These are phyloP conservation scores for Ondatra zibethicus DNA, from an alignment of 2,113 vertebrate species.

Conservation along the genomic window DNA sequence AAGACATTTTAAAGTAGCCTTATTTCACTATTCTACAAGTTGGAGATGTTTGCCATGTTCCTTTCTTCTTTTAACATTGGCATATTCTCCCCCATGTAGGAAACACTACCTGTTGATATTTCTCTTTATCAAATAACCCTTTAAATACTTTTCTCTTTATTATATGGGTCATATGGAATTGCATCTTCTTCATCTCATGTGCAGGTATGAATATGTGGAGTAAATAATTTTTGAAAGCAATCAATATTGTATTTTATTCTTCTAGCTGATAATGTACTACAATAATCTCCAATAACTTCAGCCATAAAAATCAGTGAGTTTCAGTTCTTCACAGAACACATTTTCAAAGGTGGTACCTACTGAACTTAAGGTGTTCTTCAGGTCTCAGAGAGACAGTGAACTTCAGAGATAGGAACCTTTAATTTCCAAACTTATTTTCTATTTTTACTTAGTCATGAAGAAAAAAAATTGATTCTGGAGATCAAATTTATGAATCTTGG, in stretches of 20 bases:
- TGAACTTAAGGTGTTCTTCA: not conserved
- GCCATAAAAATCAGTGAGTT: not conserved
- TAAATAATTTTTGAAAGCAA: conserved; percentile 1
- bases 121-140: not conserved
- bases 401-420: not conserved
- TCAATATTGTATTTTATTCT: not conserved
- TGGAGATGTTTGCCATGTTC: not conserved
- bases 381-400: not conserved
- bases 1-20: not conserved
- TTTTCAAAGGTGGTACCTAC: not conserved
- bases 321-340: not conserved
- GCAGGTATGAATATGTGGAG: not conserved
- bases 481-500: not conserved
- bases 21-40: not conserved
- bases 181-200: not conserved
- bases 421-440: conserved; percentile 8
- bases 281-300: not conserved
- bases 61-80: not conserved
- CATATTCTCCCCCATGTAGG: not conserved
- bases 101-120: not conserved
- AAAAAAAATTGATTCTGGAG: not conserved
- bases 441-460: not conserved
- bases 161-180: not conserved
- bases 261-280: not conserved
- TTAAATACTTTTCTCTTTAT: not conserved